A percentile compares a stretch with the other conserved stretches of the same genome.
Evolutionary conservation across 2,113 vertebrate genomes (phyloP).

Genomic region (Bostrychus sinensis): DNA sequence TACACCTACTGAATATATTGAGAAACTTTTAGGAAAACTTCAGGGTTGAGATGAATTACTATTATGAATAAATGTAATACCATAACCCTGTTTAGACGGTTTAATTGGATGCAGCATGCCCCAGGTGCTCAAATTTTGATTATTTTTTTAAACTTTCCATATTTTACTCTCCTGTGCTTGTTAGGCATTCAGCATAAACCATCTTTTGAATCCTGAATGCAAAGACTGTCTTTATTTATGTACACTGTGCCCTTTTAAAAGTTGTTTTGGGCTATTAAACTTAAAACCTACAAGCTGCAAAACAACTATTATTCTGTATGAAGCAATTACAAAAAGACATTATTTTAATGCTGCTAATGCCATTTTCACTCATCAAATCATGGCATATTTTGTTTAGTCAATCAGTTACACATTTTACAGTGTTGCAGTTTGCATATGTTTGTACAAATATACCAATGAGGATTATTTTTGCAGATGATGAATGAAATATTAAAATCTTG

Average conservation of each 20-base stretch:
- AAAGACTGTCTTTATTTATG: constrained; percentile 7
- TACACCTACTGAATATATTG: background rate
- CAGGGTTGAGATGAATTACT: constrained; percentile 14
- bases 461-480: too few relatives aligned
- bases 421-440: too few relatives aligned
- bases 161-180: constrained; percentile 13
- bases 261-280: background rate
- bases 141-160: constrained; percentile 25
- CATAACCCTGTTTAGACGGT: constrained; percentile 34
- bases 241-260: constrained; percentile 33
- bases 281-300: background rate
- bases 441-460: too few relatives aligned
- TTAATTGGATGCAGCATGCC: constrained; percentile 44
- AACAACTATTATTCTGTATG: constrained; percentile 2
- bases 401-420: too few relatives aligned
- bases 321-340: background rate
- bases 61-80: constrained; percentile 52
- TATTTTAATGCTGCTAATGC: too few relatives aligned
- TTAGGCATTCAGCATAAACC: constrained; percentile 24
- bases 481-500: too few relatives aligned
- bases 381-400: too few relatives aligned
- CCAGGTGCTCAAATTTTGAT: constrained; percentile 41
- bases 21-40: background rate
- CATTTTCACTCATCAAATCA: too few relatives aligned
- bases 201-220: constrained; percentile 6